A percentile compares a stretch with the other conserved stretches of the same genome.
phyloP scores from a whole-genome alignment of 2,888 invertebrate species.

The Gymnocheta viridis region DNA sequence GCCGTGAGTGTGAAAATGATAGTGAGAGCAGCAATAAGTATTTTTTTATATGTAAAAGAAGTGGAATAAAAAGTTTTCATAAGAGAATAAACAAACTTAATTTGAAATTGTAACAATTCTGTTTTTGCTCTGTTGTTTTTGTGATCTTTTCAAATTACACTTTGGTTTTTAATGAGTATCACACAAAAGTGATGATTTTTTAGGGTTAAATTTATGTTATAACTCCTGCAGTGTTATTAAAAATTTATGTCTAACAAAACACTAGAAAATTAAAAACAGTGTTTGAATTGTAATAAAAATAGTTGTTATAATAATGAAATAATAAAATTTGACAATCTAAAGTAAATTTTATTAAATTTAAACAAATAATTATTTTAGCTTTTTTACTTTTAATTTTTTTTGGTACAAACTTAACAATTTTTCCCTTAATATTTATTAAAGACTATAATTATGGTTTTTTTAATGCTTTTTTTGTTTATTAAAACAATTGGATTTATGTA shows the following conservation, averaged over 20 bases:
- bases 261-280: not conserved
- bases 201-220: not conserved
- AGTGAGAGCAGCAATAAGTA: slow-evolving; percentile 61
- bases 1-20: slow-evolving; percentile 36
- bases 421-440: slow-evolving; percentile 61
- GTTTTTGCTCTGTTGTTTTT: not conserved
- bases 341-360: slow-evolving; percentile 47
- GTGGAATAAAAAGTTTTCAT: slow-evolving; percentile 24
- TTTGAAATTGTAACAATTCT: not conserved
- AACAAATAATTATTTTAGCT: slow-evolving; percentile 51
- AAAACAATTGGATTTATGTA: slow-evolving; percentile 69
- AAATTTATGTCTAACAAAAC: not conserved
- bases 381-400: slow-evolving; percentile 44
- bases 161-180: not conserved
- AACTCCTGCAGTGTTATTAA: not conserved
- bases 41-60: not conserved
- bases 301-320: slow-evolving; percentile 39
- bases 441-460: slow-evolving; percentile 71
- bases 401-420: slow-evolving; percentile 70
- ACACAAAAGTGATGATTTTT: not conserved
- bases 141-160: not conserved
- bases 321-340: slow-evolving; percentile 43
- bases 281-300: slow-evolving; percentile 8
- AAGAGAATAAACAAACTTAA: not conserved
- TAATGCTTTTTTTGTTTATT: slow-evolving; percentile 67